Conservation (phyloP, 2,888 invertebrate species). For the Eledona agricola region DNA sequence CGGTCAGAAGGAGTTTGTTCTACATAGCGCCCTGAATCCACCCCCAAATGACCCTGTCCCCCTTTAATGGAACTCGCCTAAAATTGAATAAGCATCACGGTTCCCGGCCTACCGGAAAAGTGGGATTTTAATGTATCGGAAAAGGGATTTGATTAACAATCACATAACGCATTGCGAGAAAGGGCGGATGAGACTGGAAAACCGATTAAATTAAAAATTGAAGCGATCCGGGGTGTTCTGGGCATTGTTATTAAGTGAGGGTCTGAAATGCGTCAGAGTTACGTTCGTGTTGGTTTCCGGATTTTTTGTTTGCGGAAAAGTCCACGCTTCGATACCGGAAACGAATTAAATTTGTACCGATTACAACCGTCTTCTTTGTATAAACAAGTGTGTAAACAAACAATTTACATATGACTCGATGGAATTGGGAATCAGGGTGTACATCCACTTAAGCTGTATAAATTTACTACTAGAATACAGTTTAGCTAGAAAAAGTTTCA, state of each 20-base stretch:
- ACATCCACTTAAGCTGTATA: no score
- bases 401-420: no score
- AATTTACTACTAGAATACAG: no score
- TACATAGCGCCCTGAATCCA: constrained; percentile 17
- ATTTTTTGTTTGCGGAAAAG: constrained; percentile 3
- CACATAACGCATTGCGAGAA: constrained; percentile 19
- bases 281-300: neutral
- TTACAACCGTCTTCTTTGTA: constrained; percentile 6
- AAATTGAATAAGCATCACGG: constrained; percentile 36
- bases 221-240: constrained; percentile 21
- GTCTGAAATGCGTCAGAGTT: neutral
- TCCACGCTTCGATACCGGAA: neutral
- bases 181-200: constrained; percentile 17
- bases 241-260: neutral
- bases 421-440: no score
- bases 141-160: constrained; percentile 41
- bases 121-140: constrained; percentile 42
- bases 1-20: constrained; percentile 17
- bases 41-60: constrained; percentile 25
- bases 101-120: constrained; percentile 34
- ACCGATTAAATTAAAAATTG: constrained; percentile 32
- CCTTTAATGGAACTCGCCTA: constrained; percentile 29
- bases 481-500: no score
- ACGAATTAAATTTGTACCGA: constrained; percentile 15
- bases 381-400: no score